Evolutionary conservation across 1,140 invertebrate species (phyloP).

Genomic region (Melitaea cinxia): DNA sequence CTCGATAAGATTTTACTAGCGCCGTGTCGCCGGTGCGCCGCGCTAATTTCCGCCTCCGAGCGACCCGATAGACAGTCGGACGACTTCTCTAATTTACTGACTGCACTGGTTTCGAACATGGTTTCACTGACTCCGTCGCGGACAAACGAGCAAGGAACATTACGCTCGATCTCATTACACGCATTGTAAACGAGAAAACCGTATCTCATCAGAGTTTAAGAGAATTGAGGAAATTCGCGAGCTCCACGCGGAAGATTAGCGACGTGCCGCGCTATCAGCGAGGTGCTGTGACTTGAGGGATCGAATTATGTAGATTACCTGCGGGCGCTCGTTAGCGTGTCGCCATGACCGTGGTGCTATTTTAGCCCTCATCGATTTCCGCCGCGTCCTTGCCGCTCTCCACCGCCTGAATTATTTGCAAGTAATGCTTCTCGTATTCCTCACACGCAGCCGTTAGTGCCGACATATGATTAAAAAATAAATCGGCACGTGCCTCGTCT

Average conservation of each 20-base stretch:
- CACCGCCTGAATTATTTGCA: constrained; percentile 10
- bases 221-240: background rate
- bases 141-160: constrained; percentile 10
- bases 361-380: constrained; percentile 30
- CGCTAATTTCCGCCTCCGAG: background rate
- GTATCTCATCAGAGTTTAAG: background rate
- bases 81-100: constrained; percentile 4
- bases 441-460: background rate
- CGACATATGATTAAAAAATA: background rate
- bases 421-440: background rate
- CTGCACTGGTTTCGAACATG: constrained; percentile 7
- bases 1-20: constrained; percentile 11
- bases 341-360: constrained; percentile 28
- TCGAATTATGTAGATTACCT: background rate
- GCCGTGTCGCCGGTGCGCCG: constrained; percentile 1
- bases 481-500: background rate
- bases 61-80: background rate
- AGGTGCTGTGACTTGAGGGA: background rate
- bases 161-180: background rate
- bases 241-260: background rate
- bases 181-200: background rate
- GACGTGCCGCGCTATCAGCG: constrained; percentile 5
- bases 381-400: constrained; percentile 19
- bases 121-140: constrained; percentile 4
- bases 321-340: constrained; percentile 14